phyloP scores from a whole-genome alignment of 2,113 vertebrate genomes.

The Megaptera novaeangliae region DNA sequence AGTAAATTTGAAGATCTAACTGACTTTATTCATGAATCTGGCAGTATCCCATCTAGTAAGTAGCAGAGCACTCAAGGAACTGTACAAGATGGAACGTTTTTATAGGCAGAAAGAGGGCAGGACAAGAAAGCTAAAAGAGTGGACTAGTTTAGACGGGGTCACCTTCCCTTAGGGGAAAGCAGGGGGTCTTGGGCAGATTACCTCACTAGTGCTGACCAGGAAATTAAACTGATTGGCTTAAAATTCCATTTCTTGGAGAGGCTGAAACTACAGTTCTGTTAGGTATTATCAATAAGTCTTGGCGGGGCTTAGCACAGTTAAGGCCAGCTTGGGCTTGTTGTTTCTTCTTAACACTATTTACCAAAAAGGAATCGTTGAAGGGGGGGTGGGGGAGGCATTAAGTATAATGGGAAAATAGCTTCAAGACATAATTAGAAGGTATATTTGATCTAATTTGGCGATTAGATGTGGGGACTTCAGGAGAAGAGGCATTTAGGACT shows the following conservation, averaged over 20 bases:
- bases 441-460: background rate
- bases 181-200: background rate
- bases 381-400: background rate
- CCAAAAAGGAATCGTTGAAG: background rate
- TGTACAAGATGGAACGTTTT: background rate
- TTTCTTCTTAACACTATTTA: background rate
- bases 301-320: background rate
- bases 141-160: background rate
- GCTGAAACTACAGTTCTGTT: background rate
- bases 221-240: background rate
- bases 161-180: too few relatives aligned
- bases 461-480: background rate
- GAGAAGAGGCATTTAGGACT: background rate
- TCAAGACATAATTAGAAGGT: background rate
- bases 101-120: background rate
- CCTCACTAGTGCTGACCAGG: background rate
- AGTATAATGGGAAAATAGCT: background rate
- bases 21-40: background rate
- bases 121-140: background rate
- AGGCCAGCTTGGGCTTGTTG: background rate
- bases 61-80: background rate
- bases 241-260: background rate
- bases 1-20: background rate
- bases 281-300: background rate
- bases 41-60: background rate